Evolutionary conservation across 2,797 vertebrate species (phyloP).

Genomic region (Rhynchotus rufescens): DNA sequence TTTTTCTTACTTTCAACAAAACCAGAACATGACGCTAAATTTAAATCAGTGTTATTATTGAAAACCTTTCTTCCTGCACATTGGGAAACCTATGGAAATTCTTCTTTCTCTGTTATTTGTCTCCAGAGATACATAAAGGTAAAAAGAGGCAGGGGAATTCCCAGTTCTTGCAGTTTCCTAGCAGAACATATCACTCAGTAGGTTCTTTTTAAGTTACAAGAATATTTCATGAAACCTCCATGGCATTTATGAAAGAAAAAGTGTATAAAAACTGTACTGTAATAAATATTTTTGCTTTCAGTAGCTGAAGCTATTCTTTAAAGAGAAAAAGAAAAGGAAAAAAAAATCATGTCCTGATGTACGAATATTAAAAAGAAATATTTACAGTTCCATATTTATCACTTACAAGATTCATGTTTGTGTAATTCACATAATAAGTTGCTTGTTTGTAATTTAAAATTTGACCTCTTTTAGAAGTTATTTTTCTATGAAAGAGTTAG

Average conservation of each 20-base stretch:
- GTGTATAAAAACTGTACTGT: background rate
- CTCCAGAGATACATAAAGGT: background rate
- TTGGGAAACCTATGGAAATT: background rate
- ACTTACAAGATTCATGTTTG: background rate
- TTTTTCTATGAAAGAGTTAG: background rate
- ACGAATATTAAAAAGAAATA: background rate
- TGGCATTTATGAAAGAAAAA: background rate
- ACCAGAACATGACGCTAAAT: background rate
- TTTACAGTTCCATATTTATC: background rate
- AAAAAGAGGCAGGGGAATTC: background rate
- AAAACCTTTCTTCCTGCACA: background rate
- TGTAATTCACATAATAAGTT: background rate
- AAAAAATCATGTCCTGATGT: background rate
- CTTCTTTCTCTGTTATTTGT: background rate
- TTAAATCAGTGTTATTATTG: background rate
- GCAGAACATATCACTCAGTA: background rate
- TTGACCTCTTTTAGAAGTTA: background rate
- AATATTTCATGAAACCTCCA: background rate
- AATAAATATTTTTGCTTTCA: background rate
- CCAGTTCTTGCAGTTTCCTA: background rate
- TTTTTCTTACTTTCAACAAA: background rate
- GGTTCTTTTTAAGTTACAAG: background rate
- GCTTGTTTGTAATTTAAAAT: background rate
- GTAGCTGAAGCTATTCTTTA: background rate
- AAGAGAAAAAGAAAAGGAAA: background rate